Conservation (phyloP, 2,888 invertebrate genomes). For the Dicyrtomina minuta region DNA sequence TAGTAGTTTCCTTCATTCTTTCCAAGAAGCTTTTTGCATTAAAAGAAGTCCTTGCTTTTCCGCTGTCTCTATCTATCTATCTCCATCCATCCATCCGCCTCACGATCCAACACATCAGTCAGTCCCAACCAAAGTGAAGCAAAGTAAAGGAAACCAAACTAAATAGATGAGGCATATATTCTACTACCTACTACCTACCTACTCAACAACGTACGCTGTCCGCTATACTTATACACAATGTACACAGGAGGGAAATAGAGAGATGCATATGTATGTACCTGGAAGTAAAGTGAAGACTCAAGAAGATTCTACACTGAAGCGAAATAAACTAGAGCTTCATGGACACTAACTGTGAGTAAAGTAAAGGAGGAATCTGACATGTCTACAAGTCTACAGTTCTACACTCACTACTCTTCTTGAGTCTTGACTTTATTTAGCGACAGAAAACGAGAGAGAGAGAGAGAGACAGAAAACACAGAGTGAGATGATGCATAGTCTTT, state of each 20-base stretch:
- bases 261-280: background rate
- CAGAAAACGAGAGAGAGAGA: slow-evolving; percentile 24
- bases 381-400: background rate
- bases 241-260: background rate
- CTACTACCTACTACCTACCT: too few relatives aligned
- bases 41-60: slow-evolving; percentile 21
- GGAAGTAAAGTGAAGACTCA: too few relatives aligned
- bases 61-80: background rate
- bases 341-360: too few relatives aligned
- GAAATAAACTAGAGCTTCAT: too few relatives aligned
- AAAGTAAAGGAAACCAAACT: too few relatives aligned
- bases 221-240: background rate
- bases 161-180: too few relatives aligned
- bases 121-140: too few relatives aligned
- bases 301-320: too few relatives aligned
- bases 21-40: slow-evolving; percentile 28
- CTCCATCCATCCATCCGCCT: too few relatives aligned
- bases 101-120: too few relatives aligned
- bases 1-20: slow-evolving; percentile 7
- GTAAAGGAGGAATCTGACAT: too few relatives aligned
- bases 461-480: too few relatives aligned
- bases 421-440: slow-evolving; percentile 33
- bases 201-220: background rate
- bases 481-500: slow-evolving; percentile 29
- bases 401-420: slow-evolving; percentile 6